Base-by-base conservation (phyloP, 2,888 invertebrate genomes). In the Drosophila maculinotata region DNA sequence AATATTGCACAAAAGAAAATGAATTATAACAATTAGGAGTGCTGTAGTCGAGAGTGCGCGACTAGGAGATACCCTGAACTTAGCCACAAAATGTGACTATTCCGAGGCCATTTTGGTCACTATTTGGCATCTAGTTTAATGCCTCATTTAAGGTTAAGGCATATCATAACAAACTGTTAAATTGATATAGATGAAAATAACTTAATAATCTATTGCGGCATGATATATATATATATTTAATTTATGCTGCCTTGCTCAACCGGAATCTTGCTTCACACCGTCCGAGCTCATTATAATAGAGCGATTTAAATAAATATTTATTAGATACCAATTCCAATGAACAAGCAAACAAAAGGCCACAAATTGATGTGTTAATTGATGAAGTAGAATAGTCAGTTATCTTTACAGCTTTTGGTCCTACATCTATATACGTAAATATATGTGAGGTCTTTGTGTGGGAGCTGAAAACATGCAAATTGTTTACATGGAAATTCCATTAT, bases 401-500 rank as follows among this genome's bases (percentile, higher is more conserved):
- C 23, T 23, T 38, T 28, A 28, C 28, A 2, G 14, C 31, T 52
- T 15, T 39, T 38, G 15, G n/a, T 25, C 15, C n/a, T 15, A 15
- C 10, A 9, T 15, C 5, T 12, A 6, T 35, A 25, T 14, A 12
- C 17, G 4, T 14, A 42, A 2, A 17, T 17, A n/a, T 52, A 10
- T 38, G 26, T 8, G 14, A 36, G 41, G 10, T 60, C 47, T 38
- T 30, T 41, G 28, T 35, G 49, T 35, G 20, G 4, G 38, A 73
- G 80, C 48, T 71, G 64, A 80, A 79, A 81, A 79, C 76, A 87
- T 75, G 88, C 69, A 85, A 87, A 81, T 75, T 81, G 88, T 63
- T 85, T 85, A 81, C 80, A 87, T 75, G 88, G 63, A 79, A 81
- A 85, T 79, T 85, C 86, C 88, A 81, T 87, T 81, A 80, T 73